Evolutionary conservation across 2,797 vertebrate genomes (phyloP).

Genomic region (Crocodylus rhombifer): DNA sequence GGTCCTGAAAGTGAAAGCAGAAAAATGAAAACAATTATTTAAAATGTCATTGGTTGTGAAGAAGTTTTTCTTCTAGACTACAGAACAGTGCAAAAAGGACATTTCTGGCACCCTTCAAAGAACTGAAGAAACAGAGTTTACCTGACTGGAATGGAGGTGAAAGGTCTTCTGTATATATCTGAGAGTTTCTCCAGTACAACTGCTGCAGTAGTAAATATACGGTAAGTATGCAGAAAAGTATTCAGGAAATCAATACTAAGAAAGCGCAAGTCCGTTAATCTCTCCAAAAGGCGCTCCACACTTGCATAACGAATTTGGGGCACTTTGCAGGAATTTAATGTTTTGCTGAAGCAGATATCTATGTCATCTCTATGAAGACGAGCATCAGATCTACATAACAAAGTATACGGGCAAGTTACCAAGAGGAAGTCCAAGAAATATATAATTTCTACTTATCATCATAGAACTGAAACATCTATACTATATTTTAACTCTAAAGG

Average conservation of each 20-base stretch:
- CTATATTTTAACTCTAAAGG: background rate
- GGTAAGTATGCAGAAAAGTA: conserved; percentile 98
- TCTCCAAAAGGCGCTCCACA: conserved; percentile 94
- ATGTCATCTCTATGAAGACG: conserved; percentile 97
- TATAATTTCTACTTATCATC: background rate
- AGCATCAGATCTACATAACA: conserved; percentile 90
- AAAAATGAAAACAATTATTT: background rate
- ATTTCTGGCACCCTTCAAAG: fast-evolving
- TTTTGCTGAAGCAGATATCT: conserved; percentile 99
- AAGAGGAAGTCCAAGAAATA: fast-evolving
- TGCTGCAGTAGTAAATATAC: conserved; percentile 93
- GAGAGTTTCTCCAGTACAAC: conserved; percentile 96
- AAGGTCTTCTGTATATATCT: conserved; percentile 96
- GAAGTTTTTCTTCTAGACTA: background rate
- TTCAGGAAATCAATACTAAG: conserved; percentile 99
- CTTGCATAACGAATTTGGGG: conserved; percentile 98
- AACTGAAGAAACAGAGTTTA: conserved; percentile 49
- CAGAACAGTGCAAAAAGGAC: background rate
- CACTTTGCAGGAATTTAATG: conserved; percentile 99
- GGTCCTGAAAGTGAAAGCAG: background rate
- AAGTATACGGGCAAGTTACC: background rate
- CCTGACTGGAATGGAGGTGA: conserved; percentile 97
- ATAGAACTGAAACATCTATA: background rate
- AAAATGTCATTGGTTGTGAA: background rate
- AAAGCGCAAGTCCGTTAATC: conserved; percentile 96